A percentile compares a stretch with the other conserved stretches of the same genome.
These are phyloP conservation scores for Sakesphorus luctuosus DNA, from an alignment of 2,113 vertebrate species.

Conservation along the genomic window DNA sequence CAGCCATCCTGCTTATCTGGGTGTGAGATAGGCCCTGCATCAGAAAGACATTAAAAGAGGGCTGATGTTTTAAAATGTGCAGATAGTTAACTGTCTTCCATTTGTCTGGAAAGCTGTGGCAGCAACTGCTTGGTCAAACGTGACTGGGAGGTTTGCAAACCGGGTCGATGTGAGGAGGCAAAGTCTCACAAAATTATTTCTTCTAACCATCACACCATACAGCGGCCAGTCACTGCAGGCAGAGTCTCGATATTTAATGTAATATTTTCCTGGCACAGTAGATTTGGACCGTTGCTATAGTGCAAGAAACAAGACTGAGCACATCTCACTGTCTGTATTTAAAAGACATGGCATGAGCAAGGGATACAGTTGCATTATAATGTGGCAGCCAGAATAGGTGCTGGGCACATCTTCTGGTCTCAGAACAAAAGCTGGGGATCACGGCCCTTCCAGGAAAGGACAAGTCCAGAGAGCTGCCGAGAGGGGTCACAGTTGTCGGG, in stretches of 20 bases:
- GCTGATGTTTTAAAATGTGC: background rate
- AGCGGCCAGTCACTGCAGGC: background rate
- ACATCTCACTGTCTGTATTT: background rate
- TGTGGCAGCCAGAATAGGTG: background rate
- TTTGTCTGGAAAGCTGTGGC: background rate
- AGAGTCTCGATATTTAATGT: background rate
- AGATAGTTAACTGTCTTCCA: background rate
- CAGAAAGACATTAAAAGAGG: slow-evolving; percentile 10
- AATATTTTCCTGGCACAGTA: background rate
- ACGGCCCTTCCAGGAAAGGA: background rate
- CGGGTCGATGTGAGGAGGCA: background rate
- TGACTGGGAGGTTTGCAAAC: background rate
- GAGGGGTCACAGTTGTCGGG: background rate
- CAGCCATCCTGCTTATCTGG: slow-evolving; percentile 30
- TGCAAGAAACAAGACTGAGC: background rate
- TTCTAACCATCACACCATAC: background rate
- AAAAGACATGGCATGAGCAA: background rate
- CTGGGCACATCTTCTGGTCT: background rate
- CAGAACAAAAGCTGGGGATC: background rate
- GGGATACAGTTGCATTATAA: background rate
- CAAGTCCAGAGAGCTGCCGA: background rate
- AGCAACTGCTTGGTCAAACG: background rate
- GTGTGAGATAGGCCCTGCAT: slow-evolving; percentile 16
- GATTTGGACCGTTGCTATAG: background rate
- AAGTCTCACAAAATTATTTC: background rate